Conservation (phyloP, 2,113 vertebrate genomes). For the Chloebia gouldiae region DNA sequence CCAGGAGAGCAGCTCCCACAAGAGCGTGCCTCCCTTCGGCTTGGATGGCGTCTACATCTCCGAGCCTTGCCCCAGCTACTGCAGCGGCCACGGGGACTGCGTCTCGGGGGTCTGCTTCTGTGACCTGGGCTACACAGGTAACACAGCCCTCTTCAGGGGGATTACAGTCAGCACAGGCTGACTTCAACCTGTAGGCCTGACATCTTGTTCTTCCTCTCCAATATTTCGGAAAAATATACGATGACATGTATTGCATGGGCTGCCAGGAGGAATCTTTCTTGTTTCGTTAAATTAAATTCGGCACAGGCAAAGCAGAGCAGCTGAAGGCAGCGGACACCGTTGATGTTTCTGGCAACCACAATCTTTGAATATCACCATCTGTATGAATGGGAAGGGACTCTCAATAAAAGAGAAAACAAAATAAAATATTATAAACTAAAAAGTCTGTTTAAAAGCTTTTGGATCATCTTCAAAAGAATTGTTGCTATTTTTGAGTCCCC, state of each 20-base stretch:
- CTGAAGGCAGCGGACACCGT: neutral
- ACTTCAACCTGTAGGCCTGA: neutral
- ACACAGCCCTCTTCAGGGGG: neutral
- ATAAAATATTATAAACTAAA: slow-evolving; percentile 38
- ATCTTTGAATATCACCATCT: slow-evolving; percentile 14
- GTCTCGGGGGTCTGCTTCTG: slow-evolving; percentile 97
- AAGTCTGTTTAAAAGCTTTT: slow-evolving; percentile 45
- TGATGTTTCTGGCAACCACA: neutral
- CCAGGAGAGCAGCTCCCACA: slow-evolving; percentile 91
- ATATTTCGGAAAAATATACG: neutral
- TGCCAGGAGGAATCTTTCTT: neutral
- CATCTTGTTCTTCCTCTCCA: neutral
- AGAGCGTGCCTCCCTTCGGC: slow-evolving; percentile 86
- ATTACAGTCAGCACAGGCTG: neutral
- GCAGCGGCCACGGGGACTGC: slow-evolving; percentile 93
- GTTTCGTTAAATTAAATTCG: neutral
- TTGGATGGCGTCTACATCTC: slow-evolving; percentile 96
- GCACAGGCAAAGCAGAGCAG: slow-evolving; percentile 25
- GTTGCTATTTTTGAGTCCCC: neutral
- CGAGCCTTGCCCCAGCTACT: slow-evolving; percentile 92
- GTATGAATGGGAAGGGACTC: slow-evolving; percentile 20
- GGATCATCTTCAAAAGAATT: slow-evolving; percentile 57
- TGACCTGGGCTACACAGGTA: slow-evolving; percentile 95
- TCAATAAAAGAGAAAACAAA: slow-evolving; percentile 51
- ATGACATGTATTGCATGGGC: neutral